phyloP scores from a whole-genome alignment of 2,888 invertebrate species.

The Synergus umbraculus region DNA sequence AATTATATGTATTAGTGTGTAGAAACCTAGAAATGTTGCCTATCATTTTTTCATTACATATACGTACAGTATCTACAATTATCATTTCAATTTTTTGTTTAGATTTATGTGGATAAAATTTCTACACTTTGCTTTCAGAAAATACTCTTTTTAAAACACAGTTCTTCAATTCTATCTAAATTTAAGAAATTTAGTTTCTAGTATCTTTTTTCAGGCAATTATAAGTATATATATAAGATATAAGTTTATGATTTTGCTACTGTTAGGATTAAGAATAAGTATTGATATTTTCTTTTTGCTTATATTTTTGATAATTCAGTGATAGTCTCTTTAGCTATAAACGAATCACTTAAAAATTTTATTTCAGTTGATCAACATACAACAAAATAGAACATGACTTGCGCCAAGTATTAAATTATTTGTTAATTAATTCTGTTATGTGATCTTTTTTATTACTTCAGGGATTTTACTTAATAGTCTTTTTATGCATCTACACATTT shows the following conservation, averaged over 20 bases:
- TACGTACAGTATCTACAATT: neutral
- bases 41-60: neutral
- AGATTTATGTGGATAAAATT: neutral
- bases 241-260: neutral
- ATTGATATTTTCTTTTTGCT: neutral
- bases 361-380: neutral
- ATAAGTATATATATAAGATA: neutral
- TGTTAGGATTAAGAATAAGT: neutral
- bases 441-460: conserved; percentile 31
- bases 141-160: neutral
- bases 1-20: neutral
- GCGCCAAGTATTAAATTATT: conserved; percentile 23
- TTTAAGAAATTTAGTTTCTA: neutral
- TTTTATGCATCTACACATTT: conserved; percentile 48
- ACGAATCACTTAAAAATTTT: neutral
- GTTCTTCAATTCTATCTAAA: neutral
- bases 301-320: conserved; percentile 20
- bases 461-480: conserved; percentile 26
- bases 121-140: neutral
- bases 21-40: neutral
- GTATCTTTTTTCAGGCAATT: neutral
- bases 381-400: neutral
- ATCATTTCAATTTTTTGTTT: neutral
- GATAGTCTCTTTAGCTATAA: neutral
- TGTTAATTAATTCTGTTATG: conserved; percentile 15